These are phyloP conservation scores for Ophion slaviceki DNA, from an alignment of 2,888 invertebrate species.

Conservation along the genomic window DNA sequence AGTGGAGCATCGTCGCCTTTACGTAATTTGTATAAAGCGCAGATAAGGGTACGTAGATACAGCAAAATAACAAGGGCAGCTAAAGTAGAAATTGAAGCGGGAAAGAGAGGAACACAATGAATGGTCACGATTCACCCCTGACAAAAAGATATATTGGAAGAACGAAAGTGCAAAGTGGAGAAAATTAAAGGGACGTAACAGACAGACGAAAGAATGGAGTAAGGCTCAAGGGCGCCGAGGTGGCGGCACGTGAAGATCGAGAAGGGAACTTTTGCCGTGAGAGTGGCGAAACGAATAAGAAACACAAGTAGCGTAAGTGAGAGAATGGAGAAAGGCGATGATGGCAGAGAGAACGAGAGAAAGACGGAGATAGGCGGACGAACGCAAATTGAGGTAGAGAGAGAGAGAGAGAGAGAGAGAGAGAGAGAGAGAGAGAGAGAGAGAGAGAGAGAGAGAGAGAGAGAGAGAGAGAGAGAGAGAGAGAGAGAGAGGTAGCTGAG, in stretches of 20 bases:
- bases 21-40: constrained; percentile 41
- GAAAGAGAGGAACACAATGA: constrained; percentile 18
- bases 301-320: constrained; percentile 35
- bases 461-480: constrained; percentile 25
- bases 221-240: constrained; percentile 5
- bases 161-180: constrained; percentile 52
- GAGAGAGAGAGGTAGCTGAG: constrained; percentile 45
- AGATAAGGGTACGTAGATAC: constrained; percentile 69
- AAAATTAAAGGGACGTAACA: constrained; percentile 56
- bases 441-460: constrained; percentile 21
- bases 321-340: not conserved
- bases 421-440: constrained; percentile 28
- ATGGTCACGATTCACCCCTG: constrained; percentile 8
- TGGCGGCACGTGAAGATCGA: constrained; percentile 21
- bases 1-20: constrained; percentile 37
- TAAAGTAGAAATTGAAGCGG: not conserved
- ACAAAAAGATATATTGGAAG: constrained; percentile 42
- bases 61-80: constrained; percentile 43
- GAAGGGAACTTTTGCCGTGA: constrained; percentile 7
- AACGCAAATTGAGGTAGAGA: no score
- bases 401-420: constrained; percentile 20
- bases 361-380: constrained; percentile 60
- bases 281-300: constrained; percentile 38
- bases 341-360: constrained; percentile 37
- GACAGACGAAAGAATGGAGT: constrained; percentile 21